Evolutionary conservation across 2,888 invertebrate species (phyloP), one percentile per base, ranked within the genome.

Genomic region (Orchestes rusci): DNA sequence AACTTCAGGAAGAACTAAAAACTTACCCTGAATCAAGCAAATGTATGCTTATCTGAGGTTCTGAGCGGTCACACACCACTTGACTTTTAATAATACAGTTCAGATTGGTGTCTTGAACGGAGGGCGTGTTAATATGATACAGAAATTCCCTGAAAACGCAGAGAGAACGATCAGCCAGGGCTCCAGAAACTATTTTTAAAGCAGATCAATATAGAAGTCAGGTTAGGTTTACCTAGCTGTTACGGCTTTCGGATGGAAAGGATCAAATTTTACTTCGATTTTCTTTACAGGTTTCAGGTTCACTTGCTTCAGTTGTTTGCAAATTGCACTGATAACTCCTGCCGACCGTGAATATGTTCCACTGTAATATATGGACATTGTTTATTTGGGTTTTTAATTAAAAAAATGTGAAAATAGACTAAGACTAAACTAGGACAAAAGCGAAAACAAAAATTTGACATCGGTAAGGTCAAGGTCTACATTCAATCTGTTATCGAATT

Each of bases 241-340:
- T 49, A 70, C 71, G 44, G 81, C 80, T 68, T 82, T 80, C 57
- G 79, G 73, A 56, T 79, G 75, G 67, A 91, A 91, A 3, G 92
- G 91, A 70, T 92, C 91, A 62, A 91, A 90, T 68, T 81, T 79
- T 39, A 89, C 77, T 39, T 78, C 76, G 47, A 92, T 77, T 67
- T 78, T 76, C 59, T 83, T 82, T 1, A 86, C 83, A 31, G 86
- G 86, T 65, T 85, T 85, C 46, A 91, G 72, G 72, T 84, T 86
- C 7, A 91, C 67, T 51, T 65, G 59, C 62, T 73, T 79, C 40
- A 88, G 57, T 66, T 90, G 83, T 68, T 84, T 84, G 38, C 68
- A 70, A 56, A 89, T 82, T 31, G 87, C 85, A 59, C 82, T 77
- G 38, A 80, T 72, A 42, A 86, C 58, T 48, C 88, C 88, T 16